Evolutionary conservation across 2,888 invertebrate genomes (phyloP).

Genomic region (Eristalinus sepulchralis): DNA sequence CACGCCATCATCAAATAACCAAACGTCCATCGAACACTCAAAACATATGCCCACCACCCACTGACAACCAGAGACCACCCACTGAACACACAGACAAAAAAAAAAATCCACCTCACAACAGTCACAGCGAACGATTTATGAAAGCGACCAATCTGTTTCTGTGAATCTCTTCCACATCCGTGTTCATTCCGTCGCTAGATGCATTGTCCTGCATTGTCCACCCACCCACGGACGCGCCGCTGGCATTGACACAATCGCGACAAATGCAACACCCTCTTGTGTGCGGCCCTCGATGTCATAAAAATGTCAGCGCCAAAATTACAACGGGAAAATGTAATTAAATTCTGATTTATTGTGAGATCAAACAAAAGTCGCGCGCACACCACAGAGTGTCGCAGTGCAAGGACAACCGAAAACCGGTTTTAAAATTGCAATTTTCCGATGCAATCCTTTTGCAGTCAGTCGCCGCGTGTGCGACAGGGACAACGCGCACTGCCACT

Average conservation of each 20-base stretch:
- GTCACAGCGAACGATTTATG: not conserved
- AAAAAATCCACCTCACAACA: not conserved
- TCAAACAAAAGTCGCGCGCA: conserved; percentile 64
- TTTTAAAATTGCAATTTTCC: conserved; percentile 69
- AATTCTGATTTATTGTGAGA: conserved; percentile 69
- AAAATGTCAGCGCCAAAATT: conserved; percentile 68
- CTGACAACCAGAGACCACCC: not conserved
- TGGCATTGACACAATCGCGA: conserved; percentile 11
- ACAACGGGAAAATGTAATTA: conserved; percentile 67
- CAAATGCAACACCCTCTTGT: conserved; percentile 32
- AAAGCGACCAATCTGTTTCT: not conserved
- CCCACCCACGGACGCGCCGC: not conserved
- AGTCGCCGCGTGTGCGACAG: not conserved
- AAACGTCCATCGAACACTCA: not conserved
- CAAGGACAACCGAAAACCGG: conserved; percentile 26
- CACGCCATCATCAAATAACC: not conserved
- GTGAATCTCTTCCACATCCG: not conserved
- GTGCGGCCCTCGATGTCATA: conserved; percentile 47
- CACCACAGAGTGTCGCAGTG: not conserved
- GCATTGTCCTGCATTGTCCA: not conserved
- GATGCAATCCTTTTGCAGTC: conserved; percentile 57
- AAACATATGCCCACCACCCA: not conserved
- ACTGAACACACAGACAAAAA: not conserved
- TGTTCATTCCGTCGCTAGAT: not conserved
- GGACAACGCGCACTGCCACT: conserved; percentile 26